phyloP scores from a whole-genome alignment of 1,140 invertebrate species.

The Diachasmimorpha longicaudata region DNA sequence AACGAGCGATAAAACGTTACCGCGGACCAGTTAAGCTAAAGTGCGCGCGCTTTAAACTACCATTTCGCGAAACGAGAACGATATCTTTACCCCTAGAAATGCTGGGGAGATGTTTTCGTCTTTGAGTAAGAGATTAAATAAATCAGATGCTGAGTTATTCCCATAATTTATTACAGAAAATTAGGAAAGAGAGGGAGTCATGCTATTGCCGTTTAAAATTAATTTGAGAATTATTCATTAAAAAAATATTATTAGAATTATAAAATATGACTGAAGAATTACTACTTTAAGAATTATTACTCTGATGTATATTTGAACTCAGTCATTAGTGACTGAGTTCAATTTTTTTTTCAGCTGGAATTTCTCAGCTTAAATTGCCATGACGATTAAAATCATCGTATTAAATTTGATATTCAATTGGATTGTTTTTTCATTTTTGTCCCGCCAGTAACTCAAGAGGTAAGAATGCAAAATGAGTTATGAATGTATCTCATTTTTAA shows the following conservation, averaged over 20 bases:
- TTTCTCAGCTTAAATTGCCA: no score
- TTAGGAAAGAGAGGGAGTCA: background rate
- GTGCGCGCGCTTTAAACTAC: background rate
- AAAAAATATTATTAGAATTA: no score
- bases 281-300: no score
- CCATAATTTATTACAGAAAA: background rate
- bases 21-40: background rate
- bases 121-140: background rate
- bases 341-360: no score
- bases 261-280: no score
- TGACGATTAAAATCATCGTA: no score
- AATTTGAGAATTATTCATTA: no score
- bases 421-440: no score
- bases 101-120: background rate
- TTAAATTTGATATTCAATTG: no score
- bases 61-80: background rate
- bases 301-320: no score
- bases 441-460: no score
- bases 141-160: background rate
- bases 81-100: background rate
- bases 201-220: background rate
- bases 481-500: background rate
- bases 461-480: background rate
- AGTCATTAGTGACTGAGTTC: no score
- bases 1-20: slow-evolving; percentile 2